Evolutionary conservation across 2,888 invertebrate species (phyloP), one percentile per base, ranked within the genome.

Genomic region (Sussaba pulchella): DNA sequence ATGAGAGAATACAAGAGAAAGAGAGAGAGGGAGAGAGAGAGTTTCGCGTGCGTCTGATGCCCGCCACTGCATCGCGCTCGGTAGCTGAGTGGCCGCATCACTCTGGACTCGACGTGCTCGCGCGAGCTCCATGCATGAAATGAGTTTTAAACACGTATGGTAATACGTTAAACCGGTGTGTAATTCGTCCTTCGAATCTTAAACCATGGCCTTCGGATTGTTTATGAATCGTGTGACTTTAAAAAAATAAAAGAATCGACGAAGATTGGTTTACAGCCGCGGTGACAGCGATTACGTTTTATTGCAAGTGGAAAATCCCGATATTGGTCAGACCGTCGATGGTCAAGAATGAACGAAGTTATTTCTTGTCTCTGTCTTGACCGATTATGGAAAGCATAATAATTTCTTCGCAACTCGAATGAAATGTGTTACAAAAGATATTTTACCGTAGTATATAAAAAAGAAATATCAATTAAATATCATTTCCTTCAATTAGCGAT

Each of bases 101-200:
- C 71, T 61, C 59, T 39, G 59, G 57, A 61, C 61, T 75, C 66
- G 59, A 75, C 79, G 71, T 71, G 59, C 67, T 76, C 72, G 59
- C 76, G 47, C 67, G 45, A 80, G 77, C 66, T 82, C 81, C 79
- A 85, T 85, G 85, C 85, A 83, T 88, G 87, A 87, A 88, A 88
- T 88, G 86, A 87, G 85, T 84, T 88, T 83, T 87, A 85, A 88
- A 87, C 83, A 85, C 81, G 84, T 85, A 83, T 83, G 82, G 70
- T 78, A 87, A 84, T 87, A 86, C 81, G 82, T 84, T 83, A 82
- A 84, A 82, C 82, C 80, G 71, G 64, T 69, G 76, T 77, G 81
- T 75, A 41, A 82, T 78, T 45, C 47, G 45, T 63, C 71, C 66
- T 50, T 17, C 31, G 67, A 45, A 61, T 39, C 31, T 52, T 57